These are phyloP conservation scores for Lagria hirta DNA, from an alignment of 2,888 invertebrate genomes.

Conservation along the genomic window DNA sequence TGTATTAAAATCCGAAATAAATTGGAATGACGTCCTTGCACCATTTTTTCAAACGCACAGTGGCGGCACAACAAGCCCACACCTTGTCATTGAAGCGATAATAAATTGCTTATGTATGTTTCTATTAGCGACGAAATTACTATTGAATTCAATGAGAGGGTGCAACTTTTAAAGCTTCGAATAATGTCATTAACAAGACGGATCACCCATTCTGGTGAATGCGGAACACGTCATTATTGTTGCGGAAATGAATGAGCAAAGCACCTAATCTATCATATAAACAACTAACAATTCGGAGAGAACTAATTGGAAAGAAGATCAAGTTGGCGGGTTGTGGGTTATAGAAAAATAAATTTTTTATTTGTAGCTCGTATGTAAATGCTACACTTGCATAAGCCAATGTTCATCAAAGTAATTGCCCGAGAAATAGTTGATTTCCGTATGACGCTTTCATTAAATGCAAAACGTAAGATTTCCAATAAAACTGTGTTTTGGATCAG, in stretches of 20 bases:
- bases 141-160: constrained; percentile 13
- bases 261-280: constrained; percentile 49
- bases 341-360: no score
- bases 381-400: no score
- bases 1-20: constrained; percentile 17
- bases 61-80: constrained; percentile 7
- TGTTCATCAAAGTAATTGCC: no score
- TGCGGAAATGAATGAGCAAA: constrained; percentile 36
- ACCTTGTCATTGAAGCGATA: constrained; percentile 14
- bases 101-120: constrained; percentile 22
- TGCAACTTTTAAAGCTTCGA: constrained; percentile 36
- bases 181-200: constrained; percentile 48
- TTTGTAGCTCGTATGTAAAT: no score
- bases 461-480: no score
- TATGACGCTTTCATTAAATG: no score
- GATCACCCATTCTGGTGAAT: constrained; percentile 48
- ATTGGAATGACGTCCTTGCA: constrained; percentile 10
- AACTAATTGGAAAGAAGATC: constrained; percentile 26
- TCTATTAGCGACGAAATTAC: constrained; percentile 19
- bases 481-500: no score
- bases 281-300: constrained; percentile 41
- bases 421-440: no score
- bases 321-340: constrained; percentile 1
- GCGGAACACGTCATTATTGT: constrained; percentile 40
- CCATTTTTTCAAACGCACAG: constrained; percentile 15